Evolutionary conservation across 2,113 vertebrate genomes (phyloP).

Genomic region (Psittacara wagleri): DNA sequence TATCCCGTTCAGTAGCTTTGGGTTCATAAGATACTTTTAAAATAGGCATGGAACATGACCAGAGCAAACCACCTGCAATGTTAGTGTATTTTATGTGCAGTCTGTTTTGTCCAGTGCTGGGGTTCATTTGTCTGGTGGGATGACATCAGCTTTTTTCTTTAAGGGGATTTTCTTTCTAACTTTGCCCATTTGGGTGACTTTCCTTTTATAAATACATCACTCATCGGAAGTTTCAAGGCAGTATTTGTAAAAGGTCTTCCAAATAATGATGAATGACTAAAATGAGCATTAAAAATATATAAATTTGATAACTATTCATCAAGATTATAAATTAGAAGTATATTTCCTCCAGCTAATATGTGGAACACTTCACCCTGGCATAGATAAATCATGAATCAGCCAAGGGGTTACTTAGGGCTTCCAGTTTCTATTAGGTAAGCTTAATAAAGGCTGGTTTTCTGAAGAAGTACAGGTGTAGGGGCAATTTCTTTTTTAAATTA

Average conservation of each 20-base stretch:
- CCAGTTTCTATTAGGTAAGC: slow-evolving; percentile 5
- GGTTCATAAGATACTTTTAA: not conserved
- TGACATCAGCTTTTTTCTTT: not conserved
- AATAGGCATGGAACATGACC: not conserved
- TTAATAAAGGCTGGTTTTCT: slow-evolving; percentile 1
- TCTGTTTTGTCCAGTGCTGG: not conserved
- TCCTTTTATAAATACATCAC: not conserved
- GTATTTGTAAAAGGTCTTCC: slow-evolving; percentile 26
- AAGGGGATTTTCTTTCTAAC: not conserved
- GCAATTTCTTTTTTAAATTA: not conserved
- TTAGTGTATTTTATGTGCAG: not conserved
- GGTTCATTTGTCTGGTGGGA: not conserved
- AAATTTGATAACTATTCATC: slow-evolving; percentile 35
- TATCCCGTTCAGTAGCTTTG: not conserved
- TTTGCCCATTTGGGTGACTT: not conserved
- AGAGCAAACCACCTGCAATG: not conserved
- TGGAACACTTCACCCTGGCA: slow-evolving; percentile 32
- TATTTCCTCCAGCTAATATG: slow-evolving; percentile 31
- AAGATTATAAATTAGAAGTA: slow-evolving; percentile 43
- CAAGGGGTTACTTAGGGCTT: slow-evolving; percentile 2
- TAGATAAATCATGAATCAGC: slow-evolving; percentile 54
- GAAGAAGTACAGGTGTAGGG: not conserved
- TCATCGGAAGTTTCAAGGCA: not conserved
- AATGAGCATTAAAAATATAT: slow-evolving; percentile 50
- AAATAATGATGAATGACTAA: slow-evolving; percentile 36